These are phyloP conservation scores for Drosophila anomelani DNA, from an alignment of 2,888 invertebrate species.

Conservation along the genomic window DNA sequence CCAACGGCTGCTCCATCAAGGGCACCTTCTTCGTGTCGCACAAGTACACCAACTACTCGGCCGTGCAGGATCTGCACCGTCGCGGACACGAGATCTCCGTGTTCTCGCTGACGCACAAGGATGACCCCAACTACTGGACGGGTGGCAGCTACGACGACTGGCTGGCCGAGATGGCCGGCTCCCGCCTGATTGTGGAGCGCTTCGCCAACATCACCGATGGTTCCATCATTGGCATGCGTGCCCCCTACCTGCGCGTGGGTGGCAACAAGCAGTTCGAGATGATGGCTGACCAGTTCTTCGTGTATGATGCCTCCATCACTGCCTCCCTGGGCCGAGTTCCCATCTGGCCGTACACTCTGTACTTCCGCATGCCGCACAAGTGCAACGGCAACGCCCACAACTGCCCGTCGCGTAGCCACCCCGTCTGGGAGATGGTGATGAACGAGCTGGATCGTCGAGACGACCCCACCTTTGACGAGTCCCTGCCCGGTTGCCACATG, in stretches of 20 bases:
- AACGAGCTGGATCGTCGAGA: conserved; percentile 97
- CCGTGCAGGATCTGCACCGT: conserved; percentile 94
- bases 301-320: conserved; percentile 97
- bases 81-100: conserved; percentile 96
- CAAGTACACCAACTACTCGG: conserved; percentile 96
- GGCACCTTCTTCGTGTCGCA: conserved; percentile 97
- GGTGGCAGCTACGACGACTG: conserved; percentile 95
- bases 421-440: conserved; percentile 99
- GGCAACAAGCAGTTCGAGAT: conserved; percentile 98
- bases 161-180: conserved; percentile 97
- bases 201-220: conserved; percentile 97
- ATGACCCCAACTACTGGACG: conserved; percentile 95
- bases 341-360: conserved; percentile 98
- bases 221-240: conserved; percentile 94
- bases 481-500: conserved; percentile 96
- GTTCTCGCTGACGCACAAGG: conserved; percentile 96
- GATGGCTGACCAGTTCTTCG: conserved; percentile 98
- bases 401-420: conserved; percentile 95
- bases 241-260: conserved; percentile 95
- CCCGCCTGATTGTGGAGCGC: conserved; percentile 92
- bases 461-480: conserved; percentile 96
- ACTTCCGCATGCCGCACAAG: conserved; percentile 98
- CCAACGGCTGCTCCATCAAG: conserved; percentile 94
- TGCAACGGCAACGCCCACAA: conserved; percentile 97
- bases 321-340: conserved; percentile 95